Evolutionary conservation across 35 echinoderm and acorn worm species (phyloP), one percentile per base, ranked within the genome.

Genomic region (Apostichopus parvimensis): DNA sequence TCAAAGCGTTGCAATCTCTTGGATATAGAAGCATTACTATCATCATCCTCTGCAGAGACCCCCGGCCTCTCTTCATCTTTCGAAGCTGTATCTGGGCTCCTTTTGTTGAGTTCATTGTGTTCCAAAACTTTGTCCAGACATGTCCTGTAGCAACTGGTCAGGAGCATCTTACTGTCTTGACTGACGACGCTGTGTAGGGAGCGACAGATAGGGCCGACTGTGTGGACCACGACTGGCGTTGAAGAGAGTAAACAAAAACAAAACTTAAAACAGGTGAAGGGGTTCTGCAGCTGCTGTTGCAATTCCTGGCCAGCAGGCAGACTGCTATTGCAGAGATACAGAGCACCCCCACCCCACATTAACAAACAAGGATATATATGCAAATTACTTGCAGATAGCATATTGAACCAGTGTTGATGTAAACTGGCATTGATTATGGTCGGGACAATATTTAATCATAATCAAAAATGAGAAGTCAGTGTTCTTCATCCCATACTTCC

Each of bases 141-240:
- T 9, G 91, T 91, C 0, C 56, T 4, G 76, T 97, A 97, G 82
- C 95, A 97, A 77, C 93, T 95, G 60, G 82, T 91, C 2, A 97
- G 91, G 17, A 55, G 53, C 22, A 62, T 71, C 60, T 57, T 56
- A 13, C n/a, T 24, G 2, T 95, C 53, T 10, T 71, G 82, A 26
- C 52, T 81, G 22, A 77, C 88, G 61, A 10, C 68, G 6, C 58
- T 6, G 18, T 21, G 17, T 25, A 5, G 56, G 6, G 28, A 85
- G 9, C 85, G 73, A 6, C 94, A 82, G 12, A 93, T 91, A 2
- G 95, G 95, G 12, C 95, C 95, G 6, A 97, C 95, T 54, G 95
- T 97, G 70, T 97, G 95, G 15, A 97, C 79, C 17, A 97, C 95
- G 91, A 94, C 95, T 97, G 87, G 5, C 57, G 6, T 55, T 90